Evolutionary conservation across 2,113 vertebrate species (phyloP), one percentile per base, ranked within the genome.

Genomic region (Corynorhinus townsendii): DNA sequence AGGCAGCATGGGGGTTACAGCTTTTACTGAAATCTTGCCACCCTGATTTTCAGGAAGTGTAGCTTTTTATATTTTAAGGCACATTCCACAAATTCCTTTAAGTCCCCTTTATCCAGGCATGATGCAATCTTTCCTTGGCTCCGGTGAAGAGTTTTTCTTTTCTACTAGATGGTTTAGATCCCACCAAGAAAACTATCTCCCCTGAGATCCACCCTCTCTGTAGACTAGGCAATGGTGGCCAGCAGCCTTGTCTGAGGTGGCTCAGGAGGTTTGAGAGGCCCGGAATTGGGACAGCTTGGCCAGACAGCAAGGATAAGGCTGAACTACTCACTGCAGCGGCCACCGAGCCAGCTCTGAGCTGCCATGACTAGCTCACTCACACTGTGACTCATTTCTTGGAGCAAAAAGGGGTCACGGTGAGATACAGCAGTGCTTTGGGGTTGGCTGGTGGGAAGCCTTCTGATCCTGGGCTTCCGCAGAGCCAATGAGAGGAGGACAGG

Each of bases 351-450:
- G 79, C 64, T 64, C 66, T 4, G 24, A 52, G 71, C 64, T 64
- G 52, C 83, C 28, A 4, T 17, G 12, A 62, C 62, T 15, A 16
- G 52, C 43, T 71, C 81, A 52, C 47, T 91, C 49, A 77, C 68
- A 14, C 81, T 33, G 86, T 90, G 90, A 93, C 94, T 95, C 88
- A 77, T 82, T 93, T 90, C 86, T 82, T 88, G 54, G 52, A 90
- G 92, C 88, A 91, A 40, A 93, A 81, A 54, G 38, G 35, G 77
- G 26, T 92, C 76, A 68, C 5, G 10, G 66, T 38, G 59, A 96
- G 85, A 90, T 19, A 54, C 11, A 69, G 76, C 66, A 52, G 59
- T 35, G 68, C 40, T 85, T 81, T 16, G 28, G 69, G 62, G 16
- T 62, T 85, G 72, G 80, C n/a, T 59, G 33, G 7, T 72, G 38